These are phyloP conservation scores for Sander lucioperca DNA, from an alignment of 2,113 vertebrate species.

Conservation along the genomic window DNA sequence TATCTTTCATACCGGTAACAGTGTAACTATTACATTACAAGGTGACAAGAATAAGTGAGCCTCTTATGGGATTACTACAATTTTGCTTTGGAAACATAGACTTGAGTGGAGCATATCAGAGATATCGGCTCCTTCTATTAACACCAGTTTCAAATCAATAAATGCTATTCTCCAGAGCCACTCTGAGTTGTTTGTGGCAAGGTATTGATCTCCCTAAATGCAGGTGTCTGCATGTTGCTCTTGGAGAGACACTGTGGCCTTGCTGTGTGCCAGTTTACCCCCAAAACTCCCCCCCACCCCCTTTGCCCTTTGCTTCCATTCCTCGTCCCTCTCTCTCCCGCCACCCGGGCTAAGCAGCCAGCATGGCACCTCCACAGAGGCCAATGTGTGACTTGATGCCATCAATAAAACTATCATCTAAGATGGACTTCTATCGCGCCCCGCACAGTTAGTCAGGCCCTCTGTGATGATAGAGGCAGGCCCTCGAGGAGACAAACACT, in stretches of 20 bases:
- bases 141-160: conserved; percentile 75
- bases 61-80: conserved; percentile 28
- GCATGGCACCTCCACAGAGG: conserved; percentile 72
- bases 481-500: conserved; percentile 81
- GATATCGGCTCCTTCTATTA: conserved; percentile 68
- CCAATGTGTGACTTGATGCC: conserved; percentile 85
- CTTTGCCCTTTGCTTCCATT: conserved; percentile 48
- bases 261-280: conserved; percentile 59
- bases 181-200: conserved; percentile 67
- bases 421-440: conserved; percentile 67
- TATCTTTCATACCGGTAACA: background rate
- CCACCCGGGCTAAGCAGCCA: conserved; percentile 62
- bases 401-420: conserved; percentile 85
- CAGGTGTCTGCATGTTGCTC: conserved; percentile 78
- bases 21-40: conserved; percentile 27
- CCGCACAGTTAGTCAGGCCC: conserved; percentile 42
- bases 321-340: conserved; percentile 31
- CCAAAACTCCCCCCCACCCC: background rate
- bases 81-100: conserved; percentile 41
- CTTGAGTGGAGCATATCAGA: conserved; percentile 45
- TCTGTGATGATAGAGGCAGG: conserved; percentile 54
- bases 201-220: conserved; percentile 82
- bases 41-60: conserved; percentile 5
- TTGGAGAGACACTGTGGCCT: conserved; percentile 61
- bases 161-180: conserved; percentile 60